These are phyloP conservation scores for Aradus depressus DNA, from an alignment of 2,888 invertebrate species.

Conservation along the genomic window DNA sequence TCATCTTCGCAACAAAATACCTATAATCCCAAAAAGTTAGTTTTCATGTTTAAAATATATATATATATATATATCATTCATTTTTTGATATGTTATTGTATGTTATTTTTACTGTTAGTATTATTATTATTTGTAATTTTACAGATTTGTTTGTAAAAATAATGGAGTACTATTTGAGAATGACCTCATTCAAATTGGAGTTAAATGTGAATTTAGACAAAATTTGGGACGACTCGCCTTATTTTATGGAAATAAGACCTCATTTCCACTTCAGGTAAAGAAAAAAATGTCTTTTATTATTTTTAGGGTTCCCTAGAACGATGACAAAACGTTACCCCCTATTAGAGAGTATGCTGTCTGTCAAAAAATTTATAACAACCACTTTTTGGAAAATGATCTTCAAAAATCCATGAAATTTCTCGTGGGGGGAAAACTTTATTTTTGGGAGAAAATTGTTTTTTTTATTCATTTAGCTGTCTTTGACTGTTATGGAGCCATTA, in stretches of 20 bases:
- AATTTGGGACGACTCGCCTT: slow-evolving; percentile 91
- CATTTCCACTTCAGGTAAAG: slow-evolving; percentile 53
- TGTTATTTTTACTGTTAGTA: slow-evolving; percentile 2
- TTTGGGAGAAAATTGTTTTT: not conserved
- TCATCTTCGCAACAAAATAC: slow-evolving; percentile 45
- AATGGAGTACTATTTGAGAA: slow-evolving; percentile 98
- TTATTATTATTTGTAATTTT: slow-evolving; percentile 26
- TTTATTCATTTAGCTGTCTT: not conserved
- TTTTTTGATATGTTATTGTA: not conserved
- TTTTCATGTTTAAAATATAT: slow-evolving; percentile 9
- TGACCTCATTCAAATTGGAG: slow-evolving; percentile 93
- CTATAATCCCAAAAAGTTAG: slow-evolving; percentile 77
- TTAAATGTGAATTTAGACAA: slow-evolving; percentile 92
- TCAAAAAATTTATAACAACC: too few species aligned
- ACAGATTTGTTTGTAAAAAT: slow-evolving; percentile 83
- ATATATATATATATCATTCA: not conserved
- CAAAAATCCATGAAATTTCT: too few species aligned
- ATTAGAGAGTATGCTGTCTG: too few species aligned
- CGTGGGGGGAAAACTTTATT: too few species aligned
- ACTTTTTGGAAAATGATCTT: too few species aligned
- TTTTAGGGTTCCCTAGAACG: too few species aligned
- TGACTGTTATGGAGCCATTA: not conserved
- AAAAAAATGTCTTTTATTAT: too few species aligned
- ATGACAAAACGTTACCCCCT: too few species aligned
- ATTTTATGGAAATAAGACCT: slow-evolving; percentile 97